These are phyloP conservation scores for Pipistrellus pipistrellus DNA, from an alignment of 2,797 vertebrate species.

Conservation along the genomic window DNA sequence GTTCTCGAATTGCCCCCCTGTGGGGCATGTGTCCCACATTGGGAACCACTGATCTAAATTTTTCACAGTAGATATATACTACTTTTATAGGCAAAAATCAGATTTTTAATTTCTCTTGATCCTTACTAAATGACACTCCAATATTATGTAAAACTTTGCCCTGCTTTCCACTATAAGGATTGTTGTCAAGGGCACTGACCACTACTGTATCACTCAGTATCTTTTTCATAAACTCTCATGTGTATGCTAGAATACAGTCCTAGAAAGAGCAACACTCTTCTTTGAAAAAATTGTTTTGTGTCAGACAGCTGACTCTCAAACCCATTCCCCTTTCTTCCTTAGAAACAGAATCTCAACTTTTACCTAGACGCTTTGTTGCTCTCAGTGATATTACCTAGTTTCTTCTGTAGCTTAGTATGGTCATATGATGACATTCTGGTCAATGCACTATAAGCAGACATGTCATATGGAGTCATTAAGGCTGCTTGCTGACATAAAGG, in stretches of 20 bases:
- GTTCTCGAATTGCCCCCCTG: too few relatives aligned
- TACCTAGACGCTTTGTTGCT: background rate
- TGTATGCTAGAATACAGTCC: background rate
- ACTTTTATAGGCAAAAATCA: slow-evolving; percentile 7
- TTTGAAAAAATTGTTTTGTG: background rate
- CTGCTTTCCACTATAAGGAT: background rate
- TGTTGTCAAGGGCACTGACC: background rate
- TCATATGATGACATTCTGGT: background rate
- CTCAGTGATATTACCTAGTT: background rate
- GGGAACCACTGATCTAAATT: background rate
- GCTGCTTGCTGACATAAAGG: background rate
- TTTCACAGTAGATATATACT: background rate
- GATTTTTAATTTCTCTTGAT: background rate
- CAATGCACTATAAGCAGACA: background rate
- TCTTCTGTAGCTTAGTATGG: background rate
- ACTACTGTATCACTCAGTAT: background rate
- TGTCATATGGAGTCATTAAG: background rate
- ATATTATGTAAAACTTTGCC: background rate
- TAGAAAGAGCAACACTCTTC: background rate
- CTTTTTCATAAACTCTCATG: background rate
- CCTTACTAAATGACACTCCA: background rate
- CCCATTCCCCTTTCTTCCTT: background rate
- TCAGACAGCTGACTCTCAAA: background rate
- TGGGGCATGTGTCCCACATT: too few relatives aligned
- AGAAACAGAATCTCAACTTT: background rate